Evolutionary conservation across 2,113 vertebrate species (phyloP).

Genomic region (Artemisiospiza belli): DNA sequence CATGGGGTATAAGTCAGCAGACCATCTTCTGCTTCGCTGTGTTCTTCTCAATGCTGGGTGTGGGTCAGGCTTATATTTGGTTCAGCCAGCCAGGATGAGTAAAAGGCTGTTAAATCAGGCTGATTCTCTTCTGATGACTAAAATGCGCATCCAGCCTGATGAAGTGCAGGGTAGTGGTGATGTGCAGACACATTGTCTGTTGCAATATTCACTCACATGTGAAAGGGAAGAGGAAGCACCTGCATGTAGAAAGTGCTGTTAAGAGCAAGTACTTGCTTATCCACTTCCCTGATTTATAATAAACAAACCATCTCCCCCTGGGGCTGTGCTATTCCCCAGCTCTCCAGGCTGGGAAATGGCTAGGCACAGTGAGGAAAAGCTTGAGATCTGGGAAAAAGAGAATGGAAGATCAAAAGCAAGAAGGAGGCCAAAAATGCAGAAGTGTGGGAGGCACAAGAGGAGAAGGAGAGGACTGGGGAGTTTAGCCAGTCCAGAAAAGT

Average conservation of each 20-base stretch:
- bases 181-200: not conserved
- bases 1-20: not conserved
- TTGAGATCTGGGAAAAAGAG: not conserved
- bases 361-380: not conserved
- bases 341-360: not conserved
- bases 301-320: not conserved
- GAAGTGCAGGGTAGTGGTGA: not conserved
- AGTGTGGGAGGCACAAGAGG: not conserved
- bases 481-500: not conserved
- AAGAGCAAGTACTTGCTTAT: not conserved
- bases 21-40: not conserved
- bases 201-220: not conserved
- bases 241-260: not conserved
- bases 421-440: not conserved
- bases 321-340: not conserved
- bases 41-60: not conserved
- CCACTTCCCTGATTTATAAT: not conserved
- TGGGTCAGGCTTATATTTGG: not conserved
- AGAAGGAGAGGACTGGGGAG: not conserved
- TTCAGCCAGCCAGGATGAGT: not conserved
- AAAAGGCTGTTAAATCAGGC: not conserved
- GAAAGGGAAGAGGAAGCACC: not conserved
- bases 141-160: not conserved
- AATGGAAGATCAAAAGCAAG: conserved; percentile 3
- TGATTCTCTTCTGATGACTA: not conserved